Percentiles rank a stretch among this genome's conserved stretches.
phyloP scores from a whole-genome alignment of 2,888 invertebrate genomes.

The Platypus cylindrus region DNA sequence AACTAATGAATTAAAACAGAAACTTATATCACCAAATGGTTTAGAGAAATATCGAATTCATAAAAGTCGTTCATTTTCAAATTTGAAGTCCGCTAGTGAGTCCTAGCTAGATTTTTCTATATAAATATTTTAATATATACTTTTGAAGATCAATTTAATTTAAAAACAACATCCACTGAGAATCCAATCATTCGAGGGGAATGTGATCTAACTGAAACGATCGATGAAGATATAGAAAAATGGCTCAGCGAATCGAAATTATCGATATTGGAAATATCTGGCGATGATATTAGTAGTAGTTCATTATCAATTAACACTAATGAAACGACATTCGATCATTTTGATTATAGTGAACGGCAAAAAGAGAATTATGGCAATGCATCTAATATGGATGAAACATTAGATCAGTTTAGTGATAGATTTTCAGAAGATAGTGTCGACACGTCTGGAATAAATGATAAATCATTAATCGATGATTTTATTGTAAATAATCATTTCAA shows the following conservation, averaged over 20 bases:
- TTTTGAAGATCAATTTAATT: constrained; percentile 35
- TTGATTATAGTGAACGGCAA: neutral
- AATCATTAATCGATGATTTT: constrained; percentile 4
- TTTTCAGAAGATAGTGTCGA: constrained; percentile 31
- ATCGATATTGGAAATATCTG: constrained; percentile 24
- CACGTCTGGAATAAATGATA: constrained; percentile 9
- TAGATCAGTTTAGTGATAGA: constrained; percentile 27
- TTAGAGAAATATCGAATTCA: constrained; percentile 34
- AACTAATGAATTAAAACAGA: constrained; percentile 39
- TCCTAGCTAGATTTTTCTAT: constrained; percentile 13
- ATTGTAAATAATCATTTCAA: constrained; percentile 1
- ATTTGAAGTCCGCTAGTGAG: constrained; percentile 43
- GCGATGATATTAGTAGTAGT: constrained; percentile 9
- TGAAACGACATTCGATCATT: no score
- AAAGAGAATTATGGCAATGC: neutral
- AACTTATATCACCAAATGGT: constrained; percentile 40
- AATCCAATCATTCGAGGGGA: constrained; percentile 31
- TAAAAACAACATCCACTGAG: constrained; percentile 31
- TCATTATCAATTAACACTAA: neutral
- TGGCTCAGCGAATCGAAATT: constrained; percentile 35
- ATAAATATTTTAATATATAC: constrained; percentile 5
- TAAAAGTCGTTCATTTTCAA: constrained; percentile 12
- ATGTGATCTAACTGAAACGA: constrained; percentile 29
- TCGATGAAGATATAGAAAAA: constrained; percentile 31
- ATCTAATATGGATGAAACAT: constrained; percentile 21